Evolutionary conservation across 2,888 invertebrate species (phyloP).

Genomic region (Nyleta sp.): DNA sequence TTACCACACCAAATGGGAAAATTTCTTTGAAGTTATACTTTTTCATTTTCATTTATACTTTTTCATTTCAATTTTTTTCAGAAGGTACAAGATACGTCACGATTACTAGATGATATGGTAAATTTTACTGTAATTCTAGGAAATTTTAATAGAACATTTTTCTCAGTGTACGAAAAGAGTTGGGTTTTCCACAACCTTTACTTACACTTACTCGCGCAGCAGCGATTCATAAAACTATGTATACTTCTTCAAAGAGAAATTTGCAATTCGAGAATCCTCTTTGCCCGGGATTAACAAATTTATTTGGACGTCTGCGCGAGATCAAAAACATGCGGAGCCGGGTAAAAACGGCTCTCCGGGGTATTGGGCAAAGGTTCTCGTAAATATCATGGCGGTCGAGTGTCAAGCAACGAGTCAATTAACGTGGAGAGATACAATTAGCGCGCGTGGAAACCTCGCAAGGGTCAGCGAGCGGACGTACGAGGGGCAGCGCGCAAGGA

Average conservation of each 20-base stretch:
- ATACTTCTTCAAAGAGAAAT: conserved; percentile 34
- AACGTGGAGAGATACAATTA: conserved; percentile 71
- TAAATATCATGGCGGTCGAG: conserved; percentile 59
- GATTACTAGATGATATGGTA: no score
- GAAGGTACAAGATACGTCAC: no score
- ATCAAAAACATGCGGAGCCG: conserved; percentile 47
- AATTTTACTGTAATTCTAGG: no score
- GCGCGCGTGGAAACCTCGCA: conserved; percentile 61
- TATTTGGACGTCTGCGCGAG: conserved; percentile 36
- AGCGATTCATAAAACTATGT: conserved; percentile 27
- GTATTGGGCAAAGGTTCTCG: conserved; percentile 55
- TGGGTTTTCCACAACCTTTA: no score
- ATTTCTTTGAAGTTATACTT: no score
- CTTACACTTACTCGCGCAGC: no score
- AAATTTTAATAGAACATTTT: no score
- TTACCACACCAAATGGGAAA: no score
- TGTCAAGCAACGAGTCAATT: conserved; percentile 72
- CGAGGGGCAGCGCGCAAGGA: conserved; percentile 50
- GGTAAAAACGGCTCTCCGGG: conserved; percentile 53
- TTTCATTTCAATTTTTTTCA: no score
- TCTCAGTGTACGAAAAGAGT: no score
- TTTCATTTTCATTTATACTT: no score
- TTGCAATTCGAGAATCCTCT: conserved; percentile 38
- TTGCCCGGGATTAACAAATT: conserved; percentile 44
- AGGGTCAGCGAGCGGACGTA: conserved; percentile 58